Evolutionary conservation across 2,113 vertebrate species (phyloP).

Genomic region (Genyomyrus donnyi): DNA sequence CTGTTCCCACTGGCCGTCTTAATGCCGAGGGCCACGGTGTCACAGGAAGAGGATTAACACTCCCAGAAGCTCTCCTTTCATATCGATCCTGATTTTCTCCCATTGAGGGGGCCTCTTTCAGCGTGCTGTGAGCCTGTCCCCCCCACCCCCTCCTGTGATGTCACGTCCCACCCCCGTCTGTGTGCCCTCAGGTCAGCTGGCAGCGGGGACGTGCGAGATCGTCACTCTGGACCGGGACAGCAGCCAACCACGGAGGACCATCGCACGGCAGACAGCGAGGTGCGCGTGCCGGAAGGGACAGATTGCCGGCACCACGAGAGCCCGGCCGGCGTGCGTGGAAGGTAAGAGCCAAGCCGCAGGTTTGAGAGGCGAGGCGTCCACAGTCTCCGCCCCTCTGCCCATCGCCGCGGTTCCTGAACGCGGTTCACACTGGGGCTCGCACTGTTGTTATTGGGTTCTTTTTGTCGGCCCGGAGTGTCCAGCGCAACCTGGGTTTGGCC

Average conservation of each 20-base stretch:
- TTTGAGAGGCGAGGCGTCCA: background rate
- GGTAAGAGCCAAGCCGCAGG: slow-evolving; percentile 34
- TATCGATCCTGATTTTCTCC: background rate
- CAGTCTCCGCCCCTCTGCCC: background rate
- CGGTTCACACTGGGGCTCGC: background rate
- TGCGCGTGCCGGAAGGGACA: slow-evolving; percentile 98
- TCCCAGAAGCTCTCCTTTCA: background rate
- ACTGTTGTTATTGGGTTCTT: background rate
- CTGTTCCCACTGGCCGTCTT: background rate
- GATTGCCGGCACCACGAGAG: slow-evolving; percentile 95
- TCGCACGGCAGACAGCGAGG: slow-evolving; percentile 96
- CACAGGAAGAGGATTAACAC: background rate
- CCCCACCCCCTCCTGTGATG: background rate
- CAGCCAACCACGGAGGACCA: slow-evolving; percentile 95
- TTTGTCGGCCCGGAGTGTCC: background rate
- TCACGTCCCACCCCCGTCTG: slow-evolving; percentile 3
- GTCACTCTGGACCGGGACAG: slow-evolving; percentile 97
- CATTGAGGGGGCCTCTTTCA: background rate
- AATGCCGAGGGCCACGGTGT: background rate
- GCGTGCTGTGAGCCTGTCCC: no score
- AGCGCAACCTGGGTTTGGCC: background rate
- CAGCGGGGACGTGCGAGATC: slow-evolving; percentile 76
- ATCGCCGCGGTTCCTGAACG: background rate
- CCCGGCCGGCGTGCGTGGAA: slow-evolving; percentile 94
- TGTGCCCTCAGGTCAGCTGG: slow-evolving; percentile 68